Evolutionary conservation across 2,888 invertebrate species (phyloP).

Genomic region (Acanthosoma haemorrhoidale): DNA sequence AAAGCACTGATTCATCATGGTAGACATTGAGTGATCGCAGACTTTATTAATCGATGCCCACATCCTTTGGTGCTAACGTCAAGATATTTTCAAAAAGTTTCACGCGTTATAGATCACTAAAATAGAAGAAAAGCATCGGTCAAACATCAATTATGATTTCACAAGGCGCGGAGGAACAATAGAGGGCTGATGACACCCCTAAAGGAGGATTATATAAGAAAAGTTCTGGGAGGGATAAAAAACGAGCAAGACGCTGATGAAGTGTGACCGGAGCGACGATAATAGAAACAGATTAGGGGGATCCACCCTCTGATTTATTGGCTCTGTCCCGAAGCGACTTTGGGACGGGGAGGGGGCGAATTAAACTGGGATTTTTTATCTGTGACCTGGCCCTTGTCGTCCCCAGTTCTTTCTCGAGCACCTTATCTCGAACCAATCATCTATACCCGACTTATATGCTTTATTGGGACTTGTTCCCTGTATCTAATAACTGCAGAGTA

Average conservation of each 20-base stretch:
- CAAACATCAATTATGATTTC: constrained; percentile 5
- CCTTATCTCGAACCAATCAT: too few species aligned
- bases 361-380: not conserved
- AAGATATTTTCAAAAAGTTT: too few species aligned
- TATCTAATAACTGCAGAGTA: too few species aligned
- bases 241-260: constrained; percentile 1
- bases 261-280: constrained; percentile 19
- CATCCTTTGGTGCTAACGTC: too few species aligned
- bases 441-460: too few species aligned
- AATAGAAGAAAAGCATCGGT: not conserved
- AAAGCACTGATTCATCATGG: too few species aligned
- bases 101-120: not conserved
- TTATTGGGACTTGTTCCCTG: too few species aligned
- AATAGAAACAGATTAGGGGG: constrained; percentile 22
- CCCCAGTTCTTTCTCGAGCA: too few species aligned
- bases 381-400: not conserved
- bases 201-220: not conserved
- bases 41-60: too few species aligned
- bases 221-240: not conserved
- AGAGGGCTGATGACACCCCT: not conserved
- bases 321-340: not conserved
- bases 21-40: too few species aligned
- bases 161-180: constrained; percentile 1
- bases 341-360: not conserved
- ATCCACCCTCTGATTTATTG: constrained; percentile 6